Conservation (phyloP, 2,113 vertebrate species). For the Elephas maximus region DNA sequence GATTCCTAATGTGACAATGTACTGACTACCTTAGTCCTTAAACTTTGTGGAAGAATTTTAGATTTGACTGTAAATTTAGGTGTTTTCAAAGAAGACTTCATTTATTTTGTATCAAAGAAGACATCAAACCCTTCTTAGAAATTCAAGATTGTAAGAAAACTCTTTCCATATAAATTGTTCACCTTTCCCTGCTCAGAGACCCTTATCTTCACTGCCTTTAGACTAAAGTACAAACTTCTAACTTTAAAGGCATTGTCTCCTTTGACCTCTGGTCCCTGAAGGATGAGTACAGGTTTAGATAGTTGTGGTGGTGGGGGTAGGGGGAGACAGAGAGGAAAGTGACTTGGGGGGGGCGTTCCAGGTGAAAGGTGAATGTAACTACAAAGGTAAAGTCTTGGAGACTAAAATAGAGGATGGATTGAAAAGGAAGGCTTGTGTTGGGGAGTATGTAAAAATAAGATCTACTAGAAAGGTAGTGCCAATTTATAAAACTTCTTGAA, state of each 20-base stretch:
- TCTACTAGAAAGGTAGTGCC: background rate
- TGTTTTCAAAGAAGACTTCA: background rate
- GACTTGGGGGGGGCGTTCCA: background rate
- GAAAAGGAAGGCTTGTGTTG: background rate
- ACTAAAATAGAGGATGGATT: background rate
- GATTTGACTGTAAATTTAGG: slow-evolving; percentile 26
- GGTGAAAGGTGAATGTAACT: background rate
- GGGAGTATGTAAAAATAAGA: background rate
- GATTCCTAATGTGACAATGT: background rate
- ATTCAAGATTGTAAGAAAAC: slow-evolving; percentile 33
- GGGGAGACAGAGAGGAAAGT: background rate
- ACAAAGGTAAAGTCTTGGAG: background rate
- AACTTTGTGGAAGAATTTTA: slow-evolving; percentile 39
- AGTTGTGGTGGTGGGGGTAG: background rate
- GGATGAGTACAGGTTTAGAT: background rate
- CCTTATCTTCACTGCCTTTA: background rate
- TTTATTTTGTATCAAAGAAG: background rate
- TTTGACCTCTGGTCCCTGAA: background rate
- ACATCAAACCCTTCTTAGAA: slow-evolving; percentile 29
- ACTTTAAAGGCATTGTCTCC: background rate
- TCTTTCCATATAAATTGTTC: background rate
- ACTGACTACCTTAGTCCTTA: slow-evolving; percentile 32
- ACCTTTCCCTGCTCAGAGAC: background rate
- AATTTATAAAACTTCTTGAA: background rate
- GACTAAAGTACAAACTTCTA: background rate